phyloP scores from a whole-genome alignment of 2,113 vertebrate genomes.

The Brachyhypopomus occidentalis region DNA sequence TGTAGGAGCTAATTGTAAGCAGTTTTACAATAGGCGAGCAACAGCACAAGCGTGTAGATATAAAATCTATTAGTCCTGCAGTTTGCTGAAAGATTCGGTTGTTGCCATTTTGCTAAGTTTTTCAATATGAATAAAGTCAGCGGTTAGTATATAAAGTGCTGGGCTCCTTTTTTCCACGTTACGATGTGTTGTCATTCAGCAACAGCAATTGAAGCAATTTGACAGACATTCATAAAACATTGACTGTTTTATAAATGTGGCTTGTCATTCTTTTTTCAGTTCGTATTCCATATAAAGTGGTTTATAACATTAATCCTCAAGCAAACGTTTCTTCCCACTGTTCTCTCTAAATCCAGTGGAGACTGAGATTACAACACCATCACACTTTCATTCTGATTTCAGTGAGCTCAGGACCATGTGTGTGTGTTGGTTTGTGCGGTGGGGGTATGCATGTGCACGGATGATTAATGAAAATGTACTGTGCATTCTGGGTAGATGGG shows the following conservation, averaged over 20 bases:
- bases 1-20: no score
- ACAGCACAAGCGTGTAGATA: no score
- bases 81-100: neutral
- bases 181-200: slow-evolving; percentile 33
- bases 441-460: neutral
- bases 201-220: no score
- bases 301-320: no score
- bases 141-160: slow-evolving; percentile 1
- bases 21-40: no score
- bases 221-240: no score
- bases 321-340: no score
- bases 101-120: neutral
- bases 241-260: no score
- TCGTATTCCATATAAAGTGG: no score
- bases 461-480: slow-evolving; percentile 22
- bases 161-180: neutral
- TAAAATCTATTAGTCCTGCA: neutral
- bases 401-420: neutral
- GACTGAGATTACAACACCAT: neutral
- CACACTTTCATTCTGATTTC: neutral
- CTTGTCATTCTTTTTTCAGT: no score
- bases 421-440: neutral
- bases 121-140: neutral
- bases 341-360: no score
- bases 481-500: neutral